Conservation (phyloP, 2,888 invertebrate genomes). For the Eumacrocentrus americanus region DNA sequence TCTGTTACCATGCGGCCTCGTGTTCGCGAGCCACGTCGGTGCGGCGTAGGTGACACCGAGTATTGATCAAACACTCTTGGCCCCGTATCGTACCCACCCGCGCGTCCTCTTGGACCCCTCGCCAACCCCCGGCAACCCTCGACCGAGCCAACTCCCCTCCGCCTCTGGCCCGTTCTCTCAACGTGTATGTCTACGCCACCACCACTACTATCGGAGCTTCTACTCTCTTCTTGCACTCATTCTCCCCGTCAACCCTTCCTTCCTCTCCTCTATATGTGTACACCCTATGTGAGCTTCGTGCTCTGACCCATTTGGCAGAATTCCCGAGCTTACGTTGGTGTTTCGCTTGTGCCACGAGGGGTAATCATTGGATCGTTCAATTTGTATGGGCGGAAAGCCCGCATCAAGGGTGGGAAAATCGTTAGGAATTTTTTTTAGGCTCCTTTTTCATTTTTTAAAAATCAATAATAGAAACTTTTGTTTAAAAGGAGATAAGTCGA, state of each 20-base stretch:
- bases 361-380: constrained; percentile 39
- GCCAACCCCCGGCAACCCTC: constrained; percentile 32
- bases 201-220: constrained; percentile 11
- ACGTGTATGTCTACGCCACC: constrained; percentile 10
- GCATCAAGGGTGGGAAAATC: background rate
- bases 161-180: constrained; percentile 28
- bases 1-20: constrained; percentile 49
- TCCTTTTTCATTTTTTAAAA: constrained; percentile 34
- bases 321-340: constrained; percentile 49
- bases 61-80: constrained; percentile 53
- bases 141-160: constrained; percentile 29
- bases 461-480: constrained; percentile 26
- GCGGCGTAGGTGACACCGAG: constrained; percentile 45
- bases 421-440: constrained; percentile 13
- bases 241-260: background rate
- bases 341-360: constrained; percentile 42
- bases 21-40: constrained; percentile 29
- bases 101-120: constrained; percentile 32
- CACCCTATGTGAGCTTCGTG: constrained; percentile 38
- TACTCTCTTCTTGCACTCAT: constrained; percentile 5
- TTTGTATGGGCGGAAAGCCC: constrained; percentile 14
- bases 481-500: too few species aligned
- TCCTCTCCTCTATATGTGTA: constrained; percentile 21
- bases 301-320: constrained; percentile 58
- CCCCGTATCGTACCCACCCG: constrained; percentile 32